These are phyloP conservation scores for Probaryconus sp. DNA, from an alignment of 1,140 invertebrate species.

Conservation along the genomic window DNA sequence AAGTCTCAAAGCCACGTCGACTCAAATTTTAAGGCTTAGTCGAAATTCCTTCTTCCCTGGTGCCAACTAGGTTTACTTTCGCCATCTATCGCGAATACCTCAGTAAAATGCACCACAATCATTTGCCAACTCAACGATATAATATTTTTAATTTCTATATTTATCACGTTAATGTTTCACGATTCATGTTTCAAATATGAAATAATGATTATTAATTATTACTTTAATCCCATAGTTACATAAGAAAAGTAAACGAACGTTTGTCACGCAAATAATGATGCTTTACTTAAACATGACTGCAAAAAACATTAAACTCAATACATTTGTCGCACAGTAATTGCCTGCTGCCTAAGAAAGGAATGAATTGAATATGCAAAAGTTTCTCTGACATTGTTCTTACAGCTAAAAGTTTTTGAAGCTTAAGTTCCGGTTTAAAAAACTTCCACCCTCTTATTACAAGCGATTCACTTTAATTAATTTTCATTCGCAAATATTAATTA, in stretches of 20 bases:
- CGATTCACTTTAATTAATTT: slow-evolving; percentile 36
- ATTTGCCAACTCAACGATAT: slow-evolving; percentile 33
- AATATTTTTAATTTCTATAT: slow-evolving; percentile 54
- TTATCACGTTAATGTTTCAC: too few relatives aligned
- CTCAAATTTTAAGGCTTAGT: slow-evolving; percentile 32
- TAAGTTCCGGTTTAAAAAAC: slow-evolving; percentile 33
- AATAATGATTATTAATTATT: too few relatives aligned
- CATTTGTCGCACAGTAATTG: slow-evolving; percentile 25
- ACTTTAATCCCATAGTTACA: too few relatives aligned
- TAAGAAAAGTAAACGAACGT: too few relatives aligned
- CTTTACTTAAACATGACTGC: neutral
- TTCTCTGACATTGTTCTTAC: slow-evolving; percentile 34
- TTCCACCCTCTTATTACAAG: slow-evolving; percentile 18
- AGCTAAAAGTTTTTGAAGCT: slow-evolving; percentile 20
- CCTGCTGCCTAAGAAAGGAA: slow-evolving; percentile 14
- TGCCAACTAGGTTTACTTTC: slow-evolving; percentile 49
- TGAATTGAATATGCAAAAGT: slow-evolving; percentile 42
- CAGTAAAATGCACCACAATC: slow-evolving; percentile 49
- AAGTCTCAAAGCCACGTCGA: slow-evolving; percentile 17
- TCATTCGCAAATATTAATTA: slow-evolving; percentile 6
- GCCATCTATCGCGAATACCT: slow-evolving; percentile 18
- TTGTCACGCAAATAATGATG: too few relatives aligned
- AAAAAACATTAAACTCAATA: slow-evolving; percentile 4
- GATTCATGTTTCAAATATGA: too few relatives aligned
- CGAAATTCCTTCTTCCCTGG: slow-evolving; percentile 34